Conservation (phyloP, 2,888 invertebrate genomes). For the Cheilosia grossa region DNA sequence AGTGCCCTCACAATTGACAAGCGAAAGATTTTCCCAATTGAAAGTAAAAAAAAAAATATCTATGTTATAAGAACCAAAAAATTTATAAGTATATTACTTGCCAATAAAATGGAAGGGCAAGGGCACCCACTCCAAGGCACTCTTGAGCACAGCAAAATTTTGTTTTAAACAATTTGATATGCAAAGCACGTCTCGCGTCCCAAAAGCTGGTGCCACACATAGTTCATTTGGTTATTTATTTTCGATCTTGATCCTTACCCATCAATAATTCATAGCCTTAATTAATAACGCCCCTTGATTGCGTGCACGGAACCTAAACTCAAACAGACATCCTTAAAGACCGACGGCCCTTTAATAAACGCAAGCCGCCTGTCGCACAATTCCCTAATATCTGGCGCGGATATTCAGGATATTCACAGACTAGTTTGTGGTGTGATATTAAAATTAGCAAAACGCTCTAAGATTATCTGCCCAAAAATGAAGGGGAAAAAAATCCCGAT, state of each 20-base stretch:
- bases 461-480: constrained; percentile 17
- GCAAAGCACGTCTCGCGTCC: constrained; percentile 41
- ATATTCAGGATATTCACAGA: constrained; percentile 48
- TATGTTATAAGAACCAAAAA: too few species aligned
- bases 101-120: too few species aligned
- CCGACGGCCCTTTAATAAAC: constrained; percentile 61
- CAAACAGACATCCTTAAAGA: constrained; percentile 70
- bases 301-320: constrained; percentile 61
- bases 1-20: too few species aligned
- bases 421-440: constrained; percentile 66
- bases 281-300: constrained; percentile 82
- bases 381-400: constrained; percentile 56
- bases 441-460: constrained; percentile 63
- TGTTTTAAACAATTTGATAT: constrained; percentile 8
- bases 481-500: constrained; percentile 2
- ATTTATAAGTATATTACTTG: too few species aligned
- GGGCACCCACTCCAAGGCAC: too few species aligned
- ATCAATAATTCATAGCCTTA: constrained; percentile 83
- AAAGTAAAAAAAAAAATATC: too few species aligned
- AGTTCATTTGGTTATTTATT: constrained; percentile 61
- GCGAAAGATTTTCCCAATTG: too few species aligned
- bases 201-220: constrained; percentile 45
- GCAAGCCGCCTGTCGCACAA: constrained; percentile 67
- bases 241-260: constrained; percentile 35
- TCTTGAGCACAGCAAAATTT: too few species aligned